Conservation (phyloP, 2,113 vertebrate species). For the Arvicanthis niloticus region DNA sequence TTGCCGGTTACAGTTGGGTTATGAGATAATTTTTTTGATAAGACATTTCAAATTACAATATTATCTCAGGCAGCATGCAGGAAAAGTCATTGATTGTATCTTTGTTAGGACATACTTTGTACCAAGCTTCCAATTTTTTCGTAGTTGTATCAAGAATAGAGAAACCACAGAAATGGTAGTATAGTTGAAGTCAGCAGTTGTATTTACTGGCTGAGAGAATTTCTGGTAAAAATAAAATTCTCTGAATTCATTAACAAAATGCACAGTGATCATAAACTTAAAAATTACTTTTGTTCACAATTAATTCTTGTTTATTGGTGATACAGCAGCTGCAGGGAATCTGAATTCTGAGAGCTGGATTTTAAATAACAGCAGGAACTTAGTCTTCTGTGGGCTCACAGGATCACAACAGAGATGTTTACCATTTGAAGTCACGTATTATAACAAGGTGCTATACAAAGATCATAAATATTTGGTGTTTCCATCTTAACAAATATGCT, state of each 20-base stretch:
- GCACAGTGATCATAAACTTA: constrained; percentile 90
- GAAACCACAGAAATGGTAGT: constrained; percentile 85
- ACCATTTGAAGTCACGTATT: constrained; percentile 79
- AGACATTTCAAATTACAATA: constrained; percentile 88
- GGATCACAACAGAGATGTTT: constrained; percentile 75
- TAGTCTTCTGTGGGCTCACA: constrained; percentile 63
- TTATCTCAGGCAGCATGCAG: constrained; percentile 92
- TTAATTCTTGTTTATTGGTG: constrained; percentile 74
- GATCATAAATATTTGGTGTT: constrained; percentile 82
- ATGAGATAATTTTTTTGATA: constrained; percentile 85
- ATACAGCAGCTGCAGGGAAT: constrained; percentile 68
- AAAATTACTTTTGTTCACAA: constrained; percentile 74
- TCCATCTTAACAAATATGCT: constrained; percentile 81
- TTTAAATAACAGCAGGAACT: constrained; percentile 68
- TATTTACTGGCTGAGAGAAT: constrained; percentile 85
- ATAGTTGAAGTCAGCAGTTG: constrained; percentile 82
- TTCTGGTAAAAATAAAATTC: constrained; percentile 89
- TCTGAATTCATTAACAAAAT: constrained; percentile 89
- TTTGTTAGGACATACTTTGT: constrained; percentile 86
- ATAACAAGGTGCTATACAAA: constrained; percentile 79
- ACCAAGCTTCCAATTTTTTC: constrained; percentile 85
- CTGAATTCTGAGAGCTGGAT: constrained; percentile 71
- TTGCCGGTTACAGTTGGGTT: constrained; percentile 83
- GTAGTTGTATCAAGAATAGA: constrained; percentile 85
- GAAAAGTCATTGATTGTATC: constrained; percentile 88